Evolutionary conservation across 2,113 vertebrate species (phyloP), one percentile per base, ranked within the genome.

Genomic region (Nothocercus julius): DNA sequence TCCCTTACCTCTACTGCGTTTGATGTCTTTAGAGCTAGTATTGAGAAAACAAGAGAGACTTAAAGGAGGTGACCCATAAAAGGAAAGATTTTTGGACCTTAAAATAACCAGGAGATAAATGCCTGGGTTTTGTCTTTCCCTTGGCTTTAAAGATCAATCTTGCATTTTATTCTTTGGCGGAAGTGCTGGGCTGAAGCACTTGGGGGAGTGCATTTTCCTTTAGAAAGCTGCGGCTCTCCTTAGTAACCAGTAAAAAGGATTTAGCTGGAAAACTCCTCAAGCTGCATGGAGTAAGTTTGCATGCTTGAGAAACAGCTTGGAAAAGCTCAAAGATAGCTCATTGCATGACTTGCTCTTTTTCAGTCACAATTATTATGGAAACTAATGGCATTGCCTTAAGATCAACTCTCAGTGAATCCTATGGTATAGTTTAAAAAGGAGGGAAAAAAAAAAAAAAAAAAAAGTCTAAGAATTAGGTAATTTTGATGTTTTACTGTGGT

Each of bases 41-140:
- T 47, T 73, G 70, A 73, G 66, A 64, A 88, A 79, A 76, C 22
- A 90, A 86, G 85, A 90, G 47, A 36, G n/a, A 9, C 7, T 38
- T 87, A 49, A 84, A 79, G 54, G 74, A 86, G 8, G 11, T 92
- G 85, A 82, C 80, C 85, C 88, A 86, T 80, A 58, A 94, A 86
- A 78, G 32, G 28, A 84, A 93, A 81, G 58, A 53, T 75, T 53
- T 90, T 86, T 84, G 53, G 38, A 86, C 25, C 40, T 85, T 88
- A 84, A 92, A 90, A 36, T 94, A 72, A 40, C 19, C n/a, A 30
- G 20, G 11, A 25, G 27, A 80, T 92, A 82, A 92, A 90, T 76
- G 73, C 58, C 72, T 92, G 45, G 12, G 40, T 70, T 93, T 95
- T 94, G 42, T 83, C 80, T 76, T 95, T 58, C 44, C 18, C 3